Base-by-base conservation (phyloP, 2,888 invertebrate species). In the Plemyria rubiginata region DNA sequence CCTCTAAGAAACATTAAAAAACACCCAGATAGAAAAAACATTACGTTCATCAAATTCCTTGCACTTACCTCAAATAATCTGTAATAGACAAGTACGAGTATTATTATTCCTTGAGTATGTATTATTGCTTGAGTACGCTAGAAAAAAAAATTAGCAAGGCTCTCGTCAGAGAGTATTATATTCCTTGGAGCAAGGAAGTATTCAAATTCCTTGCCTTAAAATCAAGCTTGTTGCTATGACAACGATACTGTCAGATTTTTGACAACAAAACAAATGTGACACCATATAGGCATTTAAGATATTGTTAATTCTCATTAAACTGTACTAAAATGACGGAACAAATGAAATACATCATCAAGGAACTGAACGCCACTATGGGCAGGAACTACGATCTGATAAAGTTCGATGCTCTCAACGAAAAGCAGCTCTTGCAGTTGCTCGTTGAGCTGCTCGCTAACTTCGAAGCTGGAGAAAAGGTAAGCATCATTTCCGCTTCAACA, bases 321-420 rank as follows among this genome's bases (percentile, higher is more conserved):
- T 55, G 54, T 49, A 5, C 11, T 36, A 78, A 72, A 72, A 95
- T 95, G 95, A 94, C 94, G 49, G 95, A 95, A 70, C 94, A 94
- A 84, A 91, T 95, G 70, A 95, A 95, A 85, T 94, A 93, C 75
- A 94, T 96, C 67, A 95, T 97, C 50, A 94, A 94, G 66, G 96
- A 96, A 85, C 81, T 98, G 66, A 97, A 97, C 81, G 94, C 94
- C 73, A 91, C 94, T 51, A 94, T 97, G 73, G 94, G 94, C 55
- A 95, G 95, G 74, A 95, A 94, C 77, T 96, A 95, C 77, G 97
- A 97, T 79, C 87, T 98, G 65, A 96, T 98, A 76, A 96, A 96
- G 71, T 97, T 98, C 85, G 98, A 98, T 88, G 94, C 96, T 5
- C 87, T 98, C 63, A 94, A 94, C 65, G 94, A 95, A 50, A 95